These are phyloP conservation scores for Cavia aperea DNA, from an alignment of 2,113 vertebrate species.

Conservation along the genomic window DNA sequence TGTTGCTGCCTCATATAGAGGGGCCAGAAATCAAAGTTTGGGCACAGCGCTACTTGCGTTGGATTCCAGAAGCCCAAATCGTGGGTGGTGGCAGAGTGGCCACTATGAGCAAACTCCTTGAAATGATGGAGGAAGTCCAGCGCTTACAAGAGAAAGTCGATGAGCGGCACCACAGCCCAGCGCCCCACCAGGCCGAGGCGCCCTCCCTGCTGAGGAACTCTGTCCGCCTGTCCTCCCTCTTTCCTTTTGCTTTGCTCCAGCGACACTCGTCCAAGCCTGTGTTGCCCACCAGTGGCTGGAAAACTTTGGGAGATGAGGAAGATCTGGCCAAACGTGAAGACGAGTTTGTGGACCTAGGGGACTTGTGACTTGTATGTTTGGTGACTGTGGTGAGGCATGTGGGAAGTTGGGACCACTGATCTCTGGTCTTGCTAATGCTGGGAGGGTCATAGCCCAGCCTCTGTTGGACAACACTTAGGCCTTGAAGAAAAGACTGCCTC, in stretches of 20 bases:
- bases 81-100: conserved; percentile 81
- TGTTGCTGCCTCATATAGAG: conserved; percentile 83
- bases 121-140: conserved; percentile 82
- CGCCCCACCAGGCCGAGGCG: conserved; percentile 31
- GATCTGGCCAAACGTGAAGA: conserved; percentile 83
- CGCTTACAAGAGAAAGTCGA: conserved; percentile 77
- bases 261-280: conserved; percentile 81
- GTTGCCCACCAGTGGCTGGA: conserved; percentile 83
- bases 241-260: conserved; percentile 82
- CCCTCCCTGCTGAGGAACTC: conserved; percentile 69
- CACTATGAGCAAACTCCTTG: conserved; percentile 77
- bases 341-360: conserved; percentile 78
- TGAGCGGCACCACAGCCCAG: conserved; percentile 53
- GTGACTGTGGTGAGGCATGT: background rate
- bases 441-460: background rate
- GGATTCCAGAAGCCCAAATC: conserved; percentile 88
- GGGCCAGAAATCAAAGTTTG: conserved; percentile 84
- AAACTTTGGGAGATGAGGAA: conserved; percentile 81
- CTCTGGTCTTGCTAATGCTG: background rate
- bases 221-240: conserved; percentile 81
- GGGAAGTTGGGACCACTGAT: background rate
- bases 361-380: conserved; percentile 50
- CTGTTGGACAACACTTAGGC: background rate
- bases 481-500: conserved; percentile 45
- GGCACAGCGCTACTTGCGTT: conserved; percentile 87